Evolutionary conservation across 2,888 invertebrate genomes (phyloP), one percentile per base, ranked within the genome.

Genomic region (Drosophila pseudotalamancana): DNA sequence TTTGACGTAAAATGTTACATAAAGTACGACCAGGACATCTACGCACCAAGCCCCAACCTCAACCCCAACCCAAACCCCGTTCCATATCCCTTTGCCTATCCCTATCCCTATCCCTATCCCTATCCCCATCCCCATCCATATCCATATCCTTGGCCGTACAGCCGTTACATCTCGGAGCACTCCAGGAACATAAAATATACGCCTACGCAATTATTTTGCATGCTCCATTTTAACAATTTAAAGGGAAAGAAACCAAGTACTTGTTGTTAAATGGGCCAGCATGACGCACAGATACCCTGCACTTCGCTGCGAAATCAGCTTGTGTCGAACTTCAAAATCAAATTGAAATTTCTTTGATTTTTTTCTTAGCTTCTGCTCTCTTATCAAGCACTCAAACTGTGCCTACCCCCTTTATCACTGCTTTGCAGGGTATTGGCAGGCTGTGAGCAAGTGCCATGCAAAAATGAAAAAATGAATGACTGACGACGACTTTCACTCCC

Each of bases 151-250:
- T 4, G 27, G 35, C 23, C 42, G 23, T 32, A 4, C 6, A 21
- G 21, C 31, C 16, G 29, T 23, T 42, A 6, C 49, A 23, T 43
- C 57, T 50, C 43, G 8, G 11, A 21, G 60, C 49, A 56, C 12
- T 43, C 19, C 43, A 43, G 49, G 51, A 51, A 53, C 74, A 51
- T 68, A 55, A n/a, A n/a, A 69, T 50, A 51, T 71, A 60, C 43
- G 61, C 64, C 64, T 68, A 78, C 78, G 85, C 85, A 85, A 80
- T 80, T 80, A 85, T 80, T 78, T 80, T 78, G 62, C 75, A 72
- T 84, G 75, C 82, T 74, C 85, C 82, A 80, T 65, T 80, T 80
- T 80, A 81, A 70, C 82, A 85, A 72, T 80, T 80, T 77, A 66
- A 56, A 39, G 35, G 31, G 35, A 12, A 21, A 31, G 40, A 23